phyloP scores from a whole-genome alignment of 1,140 invertebrate species.

The Platyscapa corneri region DNA sequence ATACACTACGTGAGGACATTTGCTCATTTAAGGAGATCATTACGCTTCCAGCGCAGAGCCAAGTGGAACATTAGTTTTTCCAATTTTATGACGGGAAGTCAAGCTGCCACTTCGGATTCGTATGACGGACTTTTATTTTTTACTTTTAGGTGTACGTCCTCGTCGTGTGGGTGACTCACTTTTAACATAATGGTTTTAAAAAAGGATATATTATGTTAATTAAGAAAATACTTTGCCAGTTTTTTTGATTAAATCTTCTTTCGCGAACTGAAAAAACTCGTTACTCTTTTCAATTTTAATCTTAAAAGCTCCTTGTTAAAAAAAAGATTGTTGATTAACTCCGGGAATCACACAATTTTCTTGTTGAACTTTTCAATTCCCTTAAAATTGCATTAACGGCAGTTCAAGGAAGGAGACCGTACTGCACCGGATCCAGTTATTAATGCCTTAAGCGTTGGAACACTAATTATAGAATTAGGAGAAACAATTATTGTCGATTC shows the following conservation, averaged over 20 bases:
- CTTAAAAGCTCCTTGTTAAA: neutral
- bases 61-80: slow-evolving; percentile 25
- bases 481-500: neutral
- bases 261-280: neutral
- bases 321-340: slow-evolving; percentile 1
- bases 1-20: slow-evolving; percentile 28
- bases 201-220: neutral
- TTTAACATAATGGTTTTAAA: neutral
- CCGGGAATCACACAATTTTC: neutral
- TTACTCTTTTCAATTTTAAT: slow-evolving; percentile 7
- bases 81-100: neutral
- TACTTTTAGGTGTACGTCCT: neutral
- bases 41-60: neutral
- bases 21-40: slow-evolving; percentile 38
- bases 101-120: too few species aligned
- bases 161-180: neutral
- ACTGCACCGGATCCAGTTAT: neutral
- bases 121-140: neutral
- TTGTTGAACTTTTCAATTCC: neutral
- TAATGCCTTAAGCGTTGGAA: neutral
- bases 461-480: neutral
- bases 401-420: neutral
- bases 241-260: neutral
- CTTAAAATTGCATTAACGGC: neutral
- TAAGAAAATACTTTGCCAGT: neutral